A percentile compares a stretch with the other conserved stretches of the same genome.
phyloP scores from a whole-genome alignment of 1,140 invertebrate species.

The Drosophila sucinea region DNA sequence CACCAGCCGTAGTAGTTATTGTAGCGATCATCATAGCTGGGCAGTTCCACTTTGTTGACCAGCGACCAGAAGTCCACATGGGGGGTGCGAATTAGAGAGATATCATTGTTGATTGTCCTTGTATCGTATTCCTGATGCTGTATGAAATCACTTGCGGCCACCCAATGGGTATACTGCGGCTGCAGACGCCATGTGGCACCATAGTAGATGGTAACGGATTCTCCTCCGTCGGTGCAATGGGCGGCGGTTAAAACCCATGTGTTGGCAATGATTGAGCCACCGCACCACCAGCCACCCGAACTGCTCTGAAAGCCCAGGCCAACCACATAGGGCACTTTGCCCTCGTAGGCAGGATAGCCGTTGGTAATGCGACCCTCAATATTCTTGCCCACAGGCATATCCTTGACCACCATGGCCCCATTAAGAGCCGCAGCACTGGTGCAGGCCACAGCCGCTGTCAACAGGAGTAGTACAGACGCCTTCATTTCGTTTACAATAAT shows the following conservation, averaged over 20 bases:
- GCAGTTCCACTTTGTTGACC: constrained; percentile 53
- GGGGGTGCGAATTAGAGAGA: constrained; percentile 40
- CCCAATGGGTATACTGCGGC: constrained; percentile 31
- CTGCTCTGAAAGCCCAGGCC: constrained; percentile 61
- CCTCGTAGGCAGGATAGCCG: constrained; percentile 56
- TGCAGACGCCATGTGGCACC: constrained; percentile 32
- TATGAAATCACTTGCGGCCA: constrained; percentile 20
- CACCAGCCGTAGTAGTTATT: constrained; percentile 42
- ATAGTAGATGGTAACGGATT: constrained; percentile 31
- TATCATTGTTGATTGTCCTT: constrained; percentile 33
- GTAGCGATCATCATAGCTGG: constrained; percentile 33
- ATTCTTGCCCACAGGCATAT: constrained; percentile 31
- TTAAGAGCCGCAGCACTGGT: constrained; percentile 24
- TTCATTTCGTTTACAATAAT: constrained; percentile 21
- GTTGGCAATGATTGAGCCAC: constrained; percentile 85
- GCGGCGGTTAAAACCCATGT: constrained; percentile 83
- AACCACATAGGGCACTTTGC: constrained; percentile 84
- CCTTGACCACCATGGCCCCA: constrained; percentile 36
- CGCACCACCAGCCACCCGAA: constrained; percentile 84
- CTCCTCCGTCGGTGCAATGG: constrained; percentile 58
- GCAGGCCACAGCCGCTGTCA: constrained; percentile 31
- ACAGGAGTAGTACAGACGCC: constrained; percentile 26
- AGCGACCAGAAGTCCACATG: constrained; percentile 41
- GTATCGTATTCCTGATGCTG: constrained; percentile 31
- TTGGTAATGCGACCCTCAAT: constrained; percentile 54